Percentiles rank a stretch among this genome's conserved stretches.
Conservation (phyloP, 2,888 invertebrate genomes). For the Gnatocerus cornutus region DNA sequence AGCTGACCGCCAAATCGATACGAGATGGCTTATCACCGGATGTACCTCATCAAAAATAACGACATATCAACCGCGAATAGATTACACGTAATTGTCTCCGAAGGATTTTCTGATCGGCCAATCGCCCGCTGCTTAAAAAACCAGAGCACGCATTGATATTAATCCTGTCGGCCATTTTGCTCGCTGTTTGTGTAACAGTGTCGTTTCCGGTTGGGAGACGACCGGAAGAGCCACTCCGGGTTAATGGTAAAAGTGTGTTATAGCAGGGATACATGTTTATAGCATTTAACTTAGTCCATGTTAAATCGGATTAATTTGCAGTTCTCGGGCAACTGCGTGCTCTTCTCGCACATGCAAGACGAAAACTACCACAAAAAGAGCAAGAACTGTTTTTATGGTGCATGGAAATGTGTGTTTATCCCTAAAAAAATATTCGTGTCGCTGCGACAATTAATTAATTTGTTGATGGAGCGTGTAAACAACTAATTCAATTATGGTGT, state of each 20-base stretch:
- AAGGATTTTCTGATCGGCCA: not conserved
- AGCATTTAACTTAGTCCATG: conserved; percentile 66
- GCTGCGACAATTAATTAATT: too few species aligned
- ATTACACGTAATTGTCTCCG: not conserved
- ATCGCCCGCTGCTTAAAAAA: conserved; percentile 21
- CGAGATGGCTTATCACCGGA: conserved; percentile 4
- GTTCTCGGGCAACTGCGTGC: conserved; percentile 33
- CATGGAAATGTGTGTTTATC: too few species aligned
- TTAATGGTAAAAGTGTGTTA: conserved; percentile 68
- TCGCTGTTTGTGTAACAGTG: conserved; percentile 62
- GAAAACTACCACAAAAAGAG: not conserved
- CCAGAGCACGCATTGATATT: conserved; percentile 43
- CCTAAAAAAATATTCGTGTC: too few species aligned
- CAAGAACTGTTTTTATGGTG: too few species aligned
- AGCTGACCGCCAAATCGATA: not conserved
- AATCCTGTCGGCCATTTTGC: conserved; percentile 59
- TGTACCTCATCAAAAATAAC: not conserved
- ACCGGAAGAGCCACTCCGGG: conserved; percentile 66
- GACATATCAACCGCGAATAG: too few species aligned
- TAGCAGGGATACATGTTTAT: conserved; percentile 67
- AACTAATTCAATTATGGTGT: too few species aligned
- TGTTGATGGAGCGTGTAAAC: too few species aligned
- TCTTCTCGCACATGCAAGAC: conserved; percentile 10
- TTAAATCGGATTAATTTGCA: conserved; percentile 62
- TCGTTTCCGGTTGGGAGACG: conserved; percentile 62